Evolutionary conservation across 2,113 vertebrate genomes (phyloP).

Genomic region (Callipepla californica): DNA sequence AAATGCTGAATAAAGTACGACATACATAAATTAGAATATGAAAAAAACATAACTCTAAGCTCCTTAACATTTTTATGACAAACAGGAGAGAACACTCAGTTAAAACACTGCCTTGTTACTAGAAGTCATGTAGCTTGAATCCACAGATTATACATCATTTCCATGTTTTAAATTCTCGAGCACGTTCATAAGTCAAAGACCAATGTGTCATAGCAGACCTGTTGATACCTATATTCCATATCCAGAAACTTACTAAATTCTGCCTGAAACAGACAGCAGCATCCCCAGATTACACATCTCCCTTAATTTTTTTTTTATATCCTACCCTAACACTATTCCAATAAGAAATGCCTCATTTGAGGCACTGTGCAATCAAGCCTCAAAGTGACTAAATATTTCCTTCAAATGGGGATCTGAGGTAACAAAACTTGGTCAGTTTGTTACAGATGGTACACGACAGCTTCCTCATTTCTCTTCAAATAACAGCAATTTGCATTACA

Average conservation of each 20-base stretch:
- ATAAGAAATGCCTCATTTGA: neutral
- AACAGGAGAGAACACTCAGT: neutral
- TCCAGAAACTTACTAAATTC: neutral
- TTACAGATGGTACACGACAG: accelerated
- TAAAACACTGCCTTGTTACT: neutral
- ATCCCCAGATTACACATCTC: neutral
- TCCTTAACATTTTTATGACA: neutral
- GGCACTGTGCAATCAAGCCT: neutral
- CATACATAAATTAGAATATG: neutral
- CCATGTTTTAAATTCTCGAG: neutral
- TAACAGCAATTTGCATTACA: neutral
- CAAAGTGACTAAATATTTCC: neutral
- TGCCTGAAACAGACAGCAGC: neutral
- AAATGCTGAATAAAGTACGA: neutral
- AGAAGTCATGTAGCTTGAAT: neutral
- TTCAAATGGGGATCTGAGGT: neutral
- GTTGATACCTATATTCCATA: neutral
- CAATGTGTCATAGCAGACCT: neutral
- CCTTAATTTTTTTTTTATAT: neutral
- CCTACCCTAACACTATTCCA: neutral
- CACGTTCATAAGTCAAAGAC: neutral
- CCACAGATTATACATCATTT: neutral
- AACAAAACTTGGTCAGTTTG: neutral
- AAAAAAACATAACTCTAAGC: neutral
- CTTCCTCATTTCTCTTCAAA: neutral